These are phyloP conservation scores for Oxytorus armatus DNA, from an alignment of 2,888 invertebrate genomes.

Conservation along the genomic window DNA sequence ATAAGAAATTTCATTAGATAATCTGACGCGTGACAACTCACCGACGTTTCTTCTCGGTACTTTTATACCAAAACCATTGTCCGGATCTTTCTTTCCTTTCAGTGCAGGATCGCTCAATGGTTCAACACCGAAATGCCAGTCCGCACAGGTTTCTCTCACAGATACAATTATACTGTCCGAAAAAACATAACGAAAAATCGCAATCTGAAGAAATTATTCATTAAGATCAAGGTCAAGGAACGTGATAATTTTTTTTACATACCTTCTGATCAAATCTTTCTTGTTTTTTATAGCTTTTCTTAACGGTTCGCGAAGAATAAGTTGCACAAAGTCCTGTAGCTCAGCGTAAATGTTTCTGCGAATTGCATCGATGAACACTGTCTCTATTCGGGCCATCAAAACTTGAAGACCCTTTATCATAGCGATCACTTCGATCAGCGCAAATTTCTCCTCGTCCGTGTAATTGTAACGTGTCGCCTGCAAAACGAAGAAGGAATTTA, in stretches of 20 bases:
- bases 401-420: conserved; percentile 99
- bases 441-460: conserved; percentile 98
- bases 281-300: conserved; percentile 99
- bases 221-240: background rate
- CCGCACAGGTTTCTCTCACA: conserved; percentile 98
- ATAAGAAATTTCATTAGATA: background rate
- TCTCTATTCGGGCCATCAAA: conserved; percentile 98
- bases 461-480: conserved; percentile 99
- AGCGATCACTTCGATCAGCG: conserved; percentile 98
- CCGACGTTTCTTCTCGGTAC: conserved; percentile 97
- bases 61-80: conserved; percentile 95
- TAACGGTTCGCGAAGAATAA: conserved; percentile 94
- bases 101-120: conserved; percentile 96
- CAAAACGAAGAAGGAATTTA: conserved; percentile 47
- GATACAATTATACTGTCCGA: conserved; percentile 95
- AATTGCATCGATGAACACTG: conserved; percentile 96
- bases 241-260: background rate
- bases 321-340: conserved; percentile 98
- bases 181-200: conserved; percentile 22
- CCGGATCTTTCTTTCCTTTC: conserved; percentile 97
- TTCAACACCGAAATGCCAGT: conserved; percentile 97
- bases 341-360: conserved; percentile 97
- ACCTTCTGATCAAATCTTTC: conserved; percentile 96
- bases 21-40: conserved; percentile 81
- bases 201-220: background rate